Evolutionary conservation across 1,140 invertebrate genomes (phyloP).

Genomic region (Spodoptera litura): DNA sequence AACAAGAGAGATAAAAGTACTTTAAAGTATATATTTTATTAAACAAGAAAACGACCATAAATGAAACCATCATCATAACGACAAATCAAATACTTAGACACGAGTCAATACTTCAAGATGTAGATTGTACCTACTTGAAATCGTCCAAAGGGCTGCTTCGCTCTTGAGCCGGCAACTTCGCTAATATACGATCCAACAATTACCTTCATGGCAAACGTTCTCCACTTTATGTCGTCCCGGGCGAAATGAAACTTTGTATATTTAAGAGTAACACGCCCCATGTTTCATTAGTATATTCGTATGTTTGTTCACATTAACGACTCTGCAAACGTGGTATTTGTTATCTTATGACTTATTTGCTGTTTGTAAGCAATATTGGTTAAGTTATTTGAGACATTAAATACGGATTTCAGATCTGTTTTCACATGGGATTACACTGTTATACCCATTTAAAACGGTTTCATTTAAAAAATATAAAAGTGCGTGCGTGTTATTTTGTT

Average conservation of each 20-base stretch:
- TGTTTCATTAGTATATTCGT: conserved; percentile 58
- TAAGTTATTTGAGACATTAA: conserved; percentile 42
- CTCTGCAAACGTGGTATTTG: conserved; percentile 49
- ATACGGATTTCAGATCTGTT: conserved; percentile 5
- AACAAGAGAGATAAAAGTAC: background rate
- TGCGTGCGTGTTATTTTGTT: background rate
- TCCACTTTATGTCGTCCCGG: conserved; percentile 48
- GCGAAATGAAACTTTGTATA: conserved; percentile 59
- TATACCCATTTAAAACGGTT: background rate
- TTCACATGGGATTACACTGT: conserved; percentile 7
- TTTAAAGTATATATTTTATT: background rate
- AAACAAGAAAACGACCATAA: background rate
- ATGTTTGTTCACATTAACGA: conserved; percentile 55
- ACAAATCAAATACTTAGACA: conserved; percentile 2
- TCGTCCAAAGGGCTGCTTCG: conserved; percentile 13
- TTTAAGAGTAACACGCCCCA: conserved; percentile 53
- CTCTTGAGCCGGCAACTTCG: conserved; percentile 48
- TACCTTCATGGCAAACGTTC: conserved; percentile 61
- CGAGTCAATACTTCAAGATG: conserved; percentile 9
- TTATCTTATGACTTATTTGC: conserved; percentile 57
- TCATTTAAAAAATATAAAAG: conserved; percentile 13
- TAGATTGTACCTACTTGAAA: conserved; percentile 14
- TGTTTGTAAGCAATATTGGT: conserved; percentile 38
- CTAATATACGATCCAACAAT: conserved; percentile 64
- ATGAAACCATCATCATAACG: background rate